Evolutionary conservation across 2,888 invertebrate genomes (phyloP), one percentile per base, ranked within the genome.

Genomic region (Parasteatoda lunata): DNA sequence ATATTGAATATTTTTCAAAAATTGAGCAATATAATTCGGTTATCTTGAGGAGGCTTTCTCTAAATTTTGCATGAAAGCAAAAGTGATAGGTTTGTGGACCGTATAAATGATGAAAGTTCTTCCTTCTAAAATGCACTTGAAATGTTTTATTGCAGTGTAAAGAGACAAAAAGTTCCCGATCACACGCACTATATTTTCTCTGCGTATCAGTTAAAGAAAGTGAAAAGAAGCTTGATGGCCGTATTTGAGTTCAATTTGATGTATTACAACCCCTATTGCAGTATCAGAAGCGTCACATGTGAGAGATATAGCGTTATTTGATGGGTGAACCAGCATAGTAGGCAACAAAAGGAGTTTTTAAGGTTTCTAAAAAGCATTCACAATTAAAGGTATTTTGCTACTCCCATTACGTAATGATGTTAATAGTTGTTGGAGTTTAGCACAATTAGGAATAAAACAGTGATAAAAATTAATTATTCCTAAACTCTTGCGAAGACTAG

Each of bases 381-480:
- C 30, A 30, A 30, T 30, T 30, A 30, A 30, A 30, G 30, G 30
- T 30, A 30, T 30, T 30, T 30, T 30, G 30, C 30, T 30, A 30
- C 30, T 30, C 30, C 30, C 30, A 30, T 30, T 47, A 48, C 45
- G 72, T 52, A 72, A n/a, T n/a, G 52, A 11, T 3, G 54, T 77
- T 11, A 69, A 7, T 47, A 71, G 88, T 51, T 82, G 8, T 49
- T 82, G 80, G 5, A 88, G 11, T n/a, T n/a, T 64, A 59, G 89
- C 89, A 45, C 54, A 89, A 11, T 64, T 52, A 15, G 88, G 89
- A 48, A 89, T 49, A 69, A 89, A 89, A 9, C 83, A 75, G 48
- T 78, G 89, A 70, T 89, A 89, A 77, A 88, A 89, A 70, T 89
- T 89, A 48, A 84, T 51, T 84, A 89, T 89, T 11, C 88, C 89